phyloP scores from a whole-genome alignment of 2,797 vertebrate genomes.

The Rhabdomys pumilio region DNA sequence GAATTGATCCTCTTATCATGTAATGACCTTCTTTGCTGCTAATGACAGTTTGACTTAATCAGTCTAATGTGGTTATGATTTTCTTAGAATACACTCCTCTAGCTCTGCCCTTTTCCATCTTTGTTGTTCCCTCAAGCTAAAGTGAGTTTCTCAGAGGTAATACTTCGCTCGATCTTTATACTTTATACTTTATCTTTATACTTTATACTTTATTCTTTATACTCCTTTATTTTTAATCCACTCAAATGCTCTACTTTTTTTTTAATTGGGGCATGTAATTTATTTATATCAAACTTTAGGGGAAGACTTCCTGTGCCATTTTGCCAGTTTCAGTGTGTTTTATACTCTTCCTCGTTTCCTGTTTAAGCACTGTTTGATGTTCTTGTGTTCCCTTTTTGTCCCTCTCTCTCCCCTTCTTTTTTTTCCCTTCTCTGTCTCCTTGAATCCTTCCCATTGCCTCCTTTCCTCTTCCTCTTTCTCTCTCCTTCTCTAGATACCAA shows the following conservation, averaged over 20 bases:
- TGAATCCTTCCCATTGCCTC: background rate
- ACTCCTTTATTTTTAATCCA: background rate
- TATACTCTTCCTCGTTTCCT: background rate
- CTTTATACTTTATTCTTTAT: background rate
- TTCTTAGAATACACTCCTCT: background rate
- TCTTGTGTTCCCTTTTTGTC: background rate
- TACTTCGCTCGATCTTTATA: background rate
- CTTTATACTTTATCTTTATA: too few relatives aligned
- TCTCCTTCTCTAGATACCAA: background rate
- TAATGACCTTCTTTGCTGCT: constrained; percentile 2
- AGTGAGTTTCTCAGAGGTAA: background rate
- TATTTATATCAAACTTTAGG: background rate
- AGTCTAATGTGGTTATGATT: constrained; percentile 6
- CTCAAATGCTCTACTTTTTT: background rate
- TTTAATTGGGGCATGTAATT: constrained; percentile 5
- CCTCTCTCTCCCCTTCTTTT: background rate
- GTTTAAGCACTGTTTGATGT: background rate
- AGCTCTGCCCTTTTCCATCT: background rate
- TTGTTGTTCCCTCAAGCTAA: background rate
- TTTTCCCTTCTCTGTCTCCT: background rate
- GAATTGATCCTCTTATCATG: constrained; percentile 2
- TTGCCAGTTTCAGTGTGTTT: background rate
- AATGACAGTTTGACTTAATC: constrained; percentile 25
- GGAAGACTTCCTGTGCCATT: background rate
- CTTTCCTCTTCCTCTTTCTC: too few relatives aligned